Evolutionary conservation across 2,888 invertebrate species (phyloP).

Genomic region (Patella ulyssiponensis): DNA sequence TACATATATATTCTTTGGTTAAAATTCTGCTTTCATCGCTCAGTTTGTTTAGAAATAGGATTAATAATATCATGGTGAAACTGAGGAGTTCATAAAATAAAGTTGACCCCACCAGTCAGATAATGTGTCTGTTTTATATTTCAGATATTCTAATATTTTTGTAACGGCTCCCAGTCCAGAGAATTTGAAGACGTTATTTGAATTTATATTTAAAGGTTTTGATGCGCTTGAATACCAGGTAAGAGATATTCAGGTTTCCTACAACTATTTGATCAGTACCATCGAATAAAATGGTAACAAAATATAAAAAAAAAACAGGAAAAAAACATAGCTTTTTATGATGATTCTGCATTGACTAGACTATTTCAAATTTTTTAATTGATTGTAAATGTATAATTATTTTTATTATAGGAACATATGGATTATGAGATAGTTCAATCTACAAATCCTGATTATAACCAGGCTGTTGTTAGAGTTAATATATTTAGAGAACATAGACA

Average conservation of each 20-base stretch:
- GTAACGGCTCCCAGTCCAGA: conserved; percentile 98
- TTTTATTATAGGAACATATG: conserved; percentile 84
- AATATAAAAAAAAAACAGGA: too few species aligned
- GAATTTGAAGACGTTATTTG: conserved; percentile 96
- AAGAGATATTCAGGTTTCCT: conserved; percentile 16
- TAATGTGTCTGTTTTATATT: conserved; percentile 71
- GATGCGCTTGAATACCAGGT: conserved; percentile 88
- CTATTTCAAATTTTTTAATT: neutral
- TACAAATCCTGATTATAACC: conserved; percentile 95
- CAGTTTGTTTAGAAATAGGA: too few species aligned
- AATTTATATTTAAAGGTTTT: conserved; percentile 95
- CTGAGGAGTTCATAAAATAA: too few species aligned
- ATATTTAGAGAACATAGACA: conserved; percentile 91
- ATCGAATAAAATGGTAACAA: too few species aligned
- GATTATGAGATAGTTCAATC: conserved; percentile 96
- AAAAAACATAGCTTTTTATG: too few species aligned
- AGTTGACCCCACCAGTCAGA: too few species aligned
- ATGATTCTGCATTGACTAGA: too few species aligned
- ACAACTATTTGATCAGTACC: too few species aligned
- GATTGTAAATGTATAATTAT: neutral
- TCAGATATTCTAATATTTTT: conserved; percentile 92
- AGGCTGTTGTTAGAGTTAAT: conserved; percentile 94
- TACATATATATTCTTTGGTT: too few species aligned
- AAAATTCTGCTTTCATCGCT: too few species aligned
- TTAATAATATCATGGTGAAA: too few species aligned